Percentiles rank a stretch among this genome's conserved stretches.
Evolutionary conservation across 2,113 vertebrate species (phyloP).

Genomic region (Philantomba maxwellii): DNA sequence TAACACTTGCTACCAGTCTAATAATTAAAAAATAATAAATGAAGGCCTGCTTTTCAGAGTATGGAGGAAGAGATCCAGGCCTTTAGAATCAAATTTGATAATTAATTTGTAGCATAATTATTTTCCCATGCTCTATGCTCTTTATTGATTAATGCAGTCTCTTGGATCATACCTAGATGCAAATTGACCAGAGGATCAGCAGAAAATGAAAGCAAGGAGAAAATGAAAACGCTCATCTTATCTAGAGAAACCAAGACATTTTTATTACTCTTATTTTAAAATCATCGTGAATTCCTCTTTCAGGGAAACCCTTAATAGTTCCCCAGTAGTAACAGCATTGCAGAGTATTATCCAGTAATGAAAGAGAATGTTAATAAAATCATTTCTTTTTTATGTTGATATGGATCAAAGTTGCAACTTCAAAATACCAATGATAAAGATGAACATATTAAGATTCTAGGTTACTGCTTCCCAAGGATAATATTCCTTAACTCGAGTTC

Average conservation of each 20-base stretch:
- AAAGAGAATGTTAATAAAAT: conserved; percentile 66
- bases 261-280: conserved; percentile 37
- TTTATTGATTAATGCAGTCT: not conserved
- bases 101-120: conserved; percentile 33
- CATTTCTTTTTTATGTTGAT: conserved; percentile 65
- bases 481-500: conserved; percentile 63
- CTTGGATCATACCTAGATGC: conserved; percentile 30
- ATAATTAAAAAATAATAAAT: not conserved
- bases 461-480: conserved; percentile 61
- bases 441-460: conserved; percentile 63
- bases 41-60: not conserved
- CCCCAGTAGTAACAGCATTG: not conserved
- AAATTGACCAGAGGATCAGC: not conserved
- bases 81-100: conserved; percentile 34
- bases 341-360: conserved; percentile 46
- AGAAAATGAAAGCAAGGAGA: conserved; percentile 39
- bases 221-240: conserved; percentile 6
- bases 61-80: not conserved
- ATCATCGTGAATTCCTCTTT: conserved; percentile 36
- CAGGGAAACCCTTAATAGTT: conserved; percentile 28
- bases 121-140: not conserved
- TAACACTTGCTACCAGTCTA: not conserved
- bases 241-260: conserved; percentile 36
- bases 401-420: conserved; percentile 62
- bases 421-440: conserved; percentile 64